phyloP scores from a whole-genome alignment of 1,140 invertebrate genomes.

The Pachypeltis micranthus region DNA sequence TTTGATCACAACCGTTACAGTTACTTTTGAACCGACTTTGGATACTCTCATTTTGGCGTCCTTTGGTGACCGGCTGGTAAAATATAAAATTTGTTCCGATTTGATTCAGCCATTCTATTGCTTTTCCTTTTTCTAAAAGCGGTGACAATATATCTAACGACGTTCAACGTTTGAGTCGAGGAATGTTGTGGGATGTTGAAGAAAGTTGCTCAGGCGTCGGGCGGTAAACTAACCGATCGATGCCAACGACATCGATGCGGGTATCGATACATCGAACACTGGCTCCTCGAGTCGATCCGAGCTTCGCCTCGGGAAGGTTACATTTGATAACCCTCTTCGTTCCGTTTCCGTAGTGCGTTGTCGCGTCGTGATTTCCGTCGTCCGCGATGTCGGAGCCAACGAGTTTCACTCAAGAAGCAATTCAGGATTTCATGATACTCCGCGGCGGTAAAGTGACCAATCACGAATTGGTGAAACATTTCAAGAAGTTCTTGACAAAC shows the following conservation, averaged over 20 bases:
- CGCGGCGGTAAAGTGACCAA: constrained; percentile 76
- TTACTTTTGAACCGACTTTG: neutral
- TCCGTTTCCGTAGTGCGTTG: neutral
- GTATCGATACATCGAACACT: too few relatives aligned
- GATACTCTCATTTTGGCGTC: neutral
- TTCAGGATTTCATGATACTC: constrained; percentile 66
- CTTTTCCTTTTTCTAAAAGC: too few relatives aligned
- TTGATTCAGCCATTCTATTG: too few relatives aligned
- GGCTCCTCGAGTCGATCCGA: too few relatives aligned
- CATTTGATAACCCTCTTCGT: neutral
- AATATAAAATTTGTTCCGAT: too few relatives aligned
- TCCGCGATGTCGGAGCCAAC: constrained; percentile 33
- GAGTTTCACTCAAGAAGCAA: constrained; percentile 64
- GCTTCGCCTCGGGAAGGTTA: too few relatives aligned
- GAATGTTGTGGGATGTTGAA: too few relatives aligned
- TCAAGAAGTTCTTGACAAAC: constrained; percentile 71
- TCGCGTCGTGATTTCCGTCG: neutral
- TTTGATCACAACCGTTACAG: neutral
- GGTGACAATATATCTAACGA: too few relatives aligned
- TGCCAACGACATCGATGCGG: too few relatives aligned
- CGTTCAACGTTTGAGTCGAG: too few relatives aligned
- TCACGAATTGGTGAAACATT: constrained; percentile 76
- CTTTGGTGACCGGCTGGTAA: neutral
- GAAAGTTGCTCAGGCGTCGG: too few relatives aligned
- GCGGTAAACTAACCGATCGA: too few relatives aligned